A percentile compares a stretch with the other conserved stretches of the same genome.
phyloP scores from a whole-genome alignment of 2,113 vertebrate species.

The Ochotona princeps region DNA sequence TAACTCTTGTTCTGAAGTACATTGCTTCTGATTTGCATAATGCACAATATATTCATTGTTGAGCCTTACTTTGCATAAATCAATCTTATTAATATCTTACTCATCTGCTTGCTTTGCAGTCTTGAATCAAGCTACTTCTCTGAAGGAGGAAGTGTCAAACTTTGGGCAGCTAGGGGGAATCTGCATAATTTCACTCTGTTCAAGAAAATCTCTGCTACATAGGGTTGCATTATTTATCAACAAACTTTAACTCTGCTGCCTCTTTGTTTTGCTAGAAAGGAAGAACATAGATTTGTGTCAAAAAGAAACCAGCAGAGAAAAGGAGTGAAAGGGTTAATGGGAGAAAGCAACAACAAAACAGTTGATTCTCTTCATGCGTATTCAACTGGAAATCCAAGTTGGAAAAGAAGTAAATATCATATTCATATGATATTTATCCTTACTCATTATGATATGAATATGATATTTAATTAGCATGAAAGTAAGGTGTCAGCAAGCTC shows the following conservation, averaged over 20 bases:
- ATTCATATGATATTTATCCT: too few species aligned
- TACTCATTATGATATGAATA: too few species aligned
- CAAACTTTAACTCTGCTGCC: constrained; percentile 76
- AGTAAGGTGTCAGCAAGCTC: neutral
- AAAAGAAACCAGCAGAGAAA: neutral
- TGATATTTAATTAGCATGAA: neutral
- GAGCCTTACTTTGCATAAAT: constrained; percentile 84
- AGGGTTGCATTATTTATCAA: constrained; percentile 79
- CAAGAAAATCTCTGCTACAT: constrained; percentile 80
- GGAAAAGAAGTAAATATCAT: neutral
- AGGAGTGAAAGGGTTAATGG: neutral
- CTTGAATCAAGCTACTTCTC: constrained; percentile 85
- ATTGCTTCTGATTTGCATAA: constrained; percentile 81
- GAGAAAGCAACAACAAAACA: neutral
- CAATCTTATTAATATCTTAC: constrained; percentile 83
- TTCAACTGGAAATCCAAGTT: neutral
- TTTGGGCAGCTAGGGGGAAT: constrained; percentile 71
- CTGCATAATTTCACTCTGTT: constrained; percentile 81
- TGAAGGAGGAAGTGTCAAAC: constrained; percentile 78
- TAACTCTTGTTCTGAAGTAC: constrained; percentile 56
- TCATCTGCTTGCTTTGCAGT: constrained; percentile 79
- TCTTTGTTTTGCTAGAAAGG: constrained; percentile 37
- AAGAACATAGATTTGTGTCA: constrained; percentile 4
- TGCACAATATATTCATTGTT: constrained; percentile 80
- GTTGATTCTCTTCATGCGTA: neutral